Evolutionary conservation across 2,888 invertebrate species (phyloP).

Genomic region (Emmelina monodactyla): DNA sequence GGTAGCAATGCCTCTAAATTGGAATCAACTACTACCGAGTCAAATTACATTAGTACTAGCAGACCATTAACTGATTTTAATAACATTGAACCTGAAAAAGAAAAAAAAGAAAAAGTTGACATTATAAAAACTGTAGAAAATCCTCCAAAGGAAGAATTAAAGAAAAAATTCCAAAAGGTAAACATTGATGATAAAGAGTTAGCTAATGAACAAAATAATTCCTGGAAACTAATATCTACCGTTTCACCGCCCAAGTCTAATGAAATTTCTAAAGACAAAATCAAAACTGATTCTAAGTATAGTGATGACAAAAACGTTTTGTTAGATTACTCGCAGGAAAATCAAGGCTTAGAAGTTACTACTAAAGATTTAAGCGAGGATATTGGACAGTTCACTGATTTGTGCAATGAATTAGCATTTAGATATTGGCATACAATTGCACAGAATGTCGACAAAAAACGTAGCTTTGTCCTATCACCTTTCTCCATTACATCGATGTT

Average conservation of each 20-base stretch:
- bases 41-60: no score
- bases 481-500: conserved; percentile 85
- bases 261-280: conserved; percentile 41
- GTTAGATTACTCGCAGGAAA: conserved; percentile 48
- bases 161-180: conserved; percentile 56
- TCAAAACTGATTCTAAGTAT: conserved; percentile 34
- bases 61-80: no score
- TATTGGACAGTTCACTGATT: conserved; percentile 76
- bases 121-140: conserved; percentile 23
- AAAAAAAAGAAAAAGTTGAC: conserved; percentile 7
- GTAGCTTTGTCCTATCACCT: conserved; percentile 83
- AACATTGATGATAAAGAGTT: conserved; percentile 54
- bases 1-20: no score
- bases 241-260: conserved; percentile 56
- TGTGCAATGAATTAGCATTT: conserved; percentile 87
- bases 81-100: no score
- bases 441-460: conserved; percentile 73
- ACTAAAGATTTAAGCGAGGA: conserved; percentile 76
- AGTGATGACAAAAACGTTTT: conserved; percentile 38
- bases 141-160: conserved; percentile 53
- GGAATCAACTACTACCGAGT: no score
- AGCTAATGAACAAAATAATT: conserved; percentile 40
- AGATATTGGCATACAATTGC: conserved; percentile 81
- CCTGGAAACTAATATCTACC: conserved; percentile 69
- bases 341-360: conserved; percentile 79